Percentiles rank a stretch among this genome's conserved stretches.
Conservation (phyloP, 1,140 invertebrate species). For the Cydia amplana region DNA sequence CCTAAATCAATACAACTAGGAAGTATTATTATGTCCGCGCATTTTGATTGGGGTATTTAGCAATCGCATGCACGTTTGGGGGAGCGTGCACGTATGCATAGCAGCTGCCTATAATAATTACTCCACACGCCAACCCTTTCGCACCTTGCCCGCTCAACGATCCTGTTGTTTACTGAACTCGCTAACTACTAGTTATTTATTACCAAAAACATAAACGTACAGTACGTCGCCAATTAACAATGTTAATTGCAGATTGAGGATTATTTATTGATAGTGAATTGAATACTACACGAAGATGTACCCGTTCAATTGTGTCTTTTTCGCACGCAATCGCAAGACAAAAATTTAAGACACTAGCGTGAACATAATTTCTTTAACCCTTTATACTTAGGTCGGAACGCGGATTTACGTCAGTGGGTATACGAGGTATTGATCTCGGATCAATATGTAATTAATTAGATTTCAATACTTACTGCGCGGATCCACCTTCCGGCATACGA, state of each 20-base stretch:
- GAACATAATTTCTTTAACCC: too few species aligned
- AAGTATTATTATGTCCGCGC: not conserved
- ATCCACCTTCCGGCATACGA: too few species aligned
- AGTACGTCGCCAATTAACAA: not conserved
- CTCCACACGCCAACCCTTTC: conserved; percentile 71
- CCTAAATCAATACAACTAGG: not conserved
- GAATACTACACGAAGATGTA: not conserved
- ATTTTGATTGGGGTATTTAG: conserved; percentile 38
- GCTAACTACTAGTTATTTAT: conserved; percentile 40
- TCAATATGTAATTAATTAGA: too few species aligned
- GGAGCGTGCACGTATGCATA: conserved; percentile 52
- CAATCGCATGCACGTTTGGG: conserved; percentile 62
- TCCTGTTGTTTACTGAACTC: conserved; percentile 38
- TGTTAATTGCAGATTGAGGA: not conserved
- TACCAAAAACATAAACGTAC: conserved; percentile 20
- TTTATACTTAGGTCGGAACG: too few species aligned
- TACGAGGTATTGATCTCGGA: too few species aligned
- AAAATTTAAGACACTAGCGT: too few species aligned
- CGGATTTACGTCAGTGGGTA: too few species aligned
- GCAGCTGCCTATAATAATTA: conserved; percentile 71
- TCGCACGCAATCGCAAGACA: too few species aligned
- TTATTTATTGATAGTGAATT: not conserved
- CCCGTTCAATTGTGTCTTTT: too few species aligned
- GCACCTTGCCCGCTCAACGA: conserved; percentile 67
- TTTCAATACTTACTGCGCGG: too few species aligned